phyloP scores from a whole-genome alignment of 1,140 invertebrate genomes.

The Zaprionus davidi region DNA sequence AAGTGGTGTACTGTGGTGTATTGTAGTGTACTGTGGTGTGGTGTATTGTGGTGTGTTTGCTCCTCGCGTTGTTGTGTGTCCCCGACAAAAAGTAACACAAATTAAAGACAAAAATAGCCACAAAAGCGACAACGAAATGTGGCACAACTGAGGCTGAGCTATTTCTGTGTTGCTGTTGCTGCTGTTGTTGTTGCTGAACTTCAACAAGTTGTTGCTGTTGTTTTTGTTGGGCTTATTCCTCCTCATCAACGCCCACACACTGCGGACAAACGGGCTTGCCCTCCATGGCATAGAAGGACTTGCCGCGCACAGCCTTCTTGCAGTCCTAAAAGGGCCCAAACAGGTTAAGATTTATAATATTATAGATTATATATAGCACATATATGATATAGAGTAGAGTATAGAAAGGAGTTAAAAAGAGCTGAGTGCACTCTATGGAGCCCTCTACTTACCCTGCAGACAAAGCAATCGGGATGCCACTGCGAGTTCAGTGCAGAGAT shows the following conservation, averaged over 20 bases:
- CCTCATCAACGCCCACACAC: constrained; percentile 95
- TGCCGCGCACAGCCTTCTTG: constrained; percentile 94
- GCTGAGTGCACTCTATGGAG: not conserved
- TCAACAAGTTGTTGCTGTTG: constrained; percentile 45
- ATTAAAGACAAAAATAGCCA: constrained; percentile 4
- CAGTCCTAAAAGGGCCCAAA: constrained; percentile 90
- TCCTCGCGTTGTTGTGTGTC: not conserved
- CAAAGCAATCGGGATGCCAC: constrained; percentile 99
- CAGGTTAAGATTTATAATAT: constrained; percentile 12
- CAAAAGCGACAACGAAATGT: constrained; percentile 29
- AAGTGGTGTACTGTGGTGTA: not conserved
- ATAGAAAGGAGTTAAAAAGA: not conserved
- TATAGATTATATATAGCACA: not conserved
- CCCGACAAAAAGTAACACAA: constrained; percentile 7
- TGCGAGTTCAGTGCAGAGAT: constrained; percentile 98
- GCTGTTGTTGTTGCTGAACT: constrained; percentile 41
- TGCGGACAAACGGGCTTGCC: constrained; percentile 95
- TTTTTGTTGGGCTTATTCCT: constrained; percentile 85
- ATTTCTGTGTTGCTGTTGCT: constrained; percentile 2
- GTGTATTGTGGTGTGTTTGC: not conserved
- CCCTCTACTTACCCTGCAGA: constrained; percentile 95
- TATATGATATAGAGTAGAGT: not conserved
- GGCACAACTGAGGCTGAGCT: not conserved
- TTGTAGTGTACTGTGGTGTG: not conserved
- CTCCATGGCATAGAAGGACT: constrained; percentile 97